phyloP scores from a whole-genome alignment of 1,140 invertebrate genomes.

The Bombus confusus region DNA sequence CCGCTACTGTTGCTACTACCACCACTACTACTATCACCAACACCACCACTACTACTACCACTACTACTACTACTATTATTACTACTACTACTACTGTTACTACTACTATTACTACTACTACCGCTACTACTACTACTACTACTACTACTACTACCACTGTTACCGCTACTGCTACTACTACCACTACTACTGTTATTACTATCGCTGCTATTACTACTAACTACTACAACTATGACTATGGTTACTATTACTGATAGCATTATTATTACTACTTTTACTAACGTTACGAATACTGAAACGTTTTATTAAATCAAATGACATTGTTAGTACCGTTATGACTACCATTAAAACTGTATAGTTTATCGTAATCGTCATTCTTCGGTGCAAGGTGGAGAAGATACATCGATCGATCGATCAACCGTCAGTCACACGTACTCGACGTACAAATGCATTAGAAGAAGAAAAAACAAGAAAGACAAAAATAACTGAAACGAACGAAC shows the following conservation, averaged over 20 bases:
- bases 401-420: not conserved
- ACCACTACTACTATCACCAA: constrained; percentile 36
- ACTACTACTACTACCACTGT: constrained; percentile 43
- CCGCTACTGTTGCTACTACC: constrained; percentile 30
- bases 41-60: constrained; percentile 11
- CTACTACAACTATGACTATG: constrained; percentile 12
- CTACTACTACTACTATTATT: constrained; percentile 27
- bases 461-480: not conserved
- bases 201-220: constrained; percentile 40
- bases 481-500: constrained; percentile 7
- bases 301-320: constrained; percentile 48
- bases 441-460: not conserved
- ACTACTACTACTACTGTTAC: constrained; percentile 38
- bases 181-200: constrained; percentile 38
- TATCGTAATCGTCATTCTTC: not conserved
- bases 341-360: constrained; percentile 25
- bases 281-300: constrained; percentile 47
- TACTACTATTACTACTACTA: constrained; percentile 31
- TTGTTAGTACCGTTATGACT: constrained; percentile 43
- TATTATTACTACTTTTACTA: constrained; percentile 55
- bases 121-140: constrained; percentile 20
- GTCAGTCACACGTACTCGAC: not conserved
- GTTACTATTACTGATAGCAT: constrained; percentile 37
- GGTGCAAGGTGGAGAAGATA: not conserved
- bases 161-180: constrained; percentile 43